Base-by-base conservation (phyloP, 2,888 invertebrate species). In the Ornithoptera priamus region DNA sequence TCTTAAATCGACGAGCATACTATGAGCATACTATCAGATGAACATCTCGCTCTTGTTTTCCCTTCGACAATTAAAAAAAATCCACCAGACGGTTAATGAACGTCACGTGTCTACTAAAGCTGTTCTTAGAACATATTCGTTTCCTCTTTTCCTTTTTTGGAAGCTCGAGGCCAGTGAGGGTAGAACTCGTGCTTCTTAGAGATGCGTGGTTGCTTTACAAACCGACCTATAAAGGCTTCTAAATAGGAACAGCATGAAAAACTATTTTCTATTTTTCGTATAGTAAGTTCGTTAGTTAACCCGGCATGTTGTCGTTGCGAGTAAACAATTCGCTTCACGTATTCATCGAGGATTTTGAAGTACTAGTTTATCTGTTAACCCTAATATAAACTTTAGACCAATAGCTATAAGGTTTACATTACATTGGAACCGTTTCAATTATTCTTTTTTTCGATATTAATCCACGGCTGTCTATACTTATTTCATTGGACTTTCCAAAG, bases 251-350 rank as follows among this genome's bases (percentile, higher is more conserved):
- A 3, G 2, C 30, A 18, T 18, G 36, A 36, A 60, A 60, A 60
- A 17, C 18, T 24, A 36, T 60, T 60, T 60, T 60, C 15, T 18
- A 18, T 36, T 36, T 60, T 36, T 17, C 60, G 60, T 24, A 60
- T 36, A 30, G 36, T 60, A 36, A 60, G 60, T 60, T 60, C 36
- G 60, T 60, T 60, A 60, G 60, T 30, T 60, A 60, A 60, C 60
- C 36, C 60, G 30, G 60, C 36, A 60, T 60, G 60, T 36, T 36
- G 57, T 8, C 24, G 60, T 36, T 36, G 60, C 60, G 60, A 18
- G 60, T 36, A 60, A 60, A 60, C 60, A 60, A 60, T 60, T 15
- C 60, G 24, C 18, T 36, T 60, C 60, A 36, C n/a, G 36, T 60
- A 60, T 60, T 60, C 59, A 60, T 30, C 36, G 36, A 18, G 22